phyloP scores from a whole-genome alignment of 2,113 vertebrate species.

The Cyprinodon variegatus region DNA sequence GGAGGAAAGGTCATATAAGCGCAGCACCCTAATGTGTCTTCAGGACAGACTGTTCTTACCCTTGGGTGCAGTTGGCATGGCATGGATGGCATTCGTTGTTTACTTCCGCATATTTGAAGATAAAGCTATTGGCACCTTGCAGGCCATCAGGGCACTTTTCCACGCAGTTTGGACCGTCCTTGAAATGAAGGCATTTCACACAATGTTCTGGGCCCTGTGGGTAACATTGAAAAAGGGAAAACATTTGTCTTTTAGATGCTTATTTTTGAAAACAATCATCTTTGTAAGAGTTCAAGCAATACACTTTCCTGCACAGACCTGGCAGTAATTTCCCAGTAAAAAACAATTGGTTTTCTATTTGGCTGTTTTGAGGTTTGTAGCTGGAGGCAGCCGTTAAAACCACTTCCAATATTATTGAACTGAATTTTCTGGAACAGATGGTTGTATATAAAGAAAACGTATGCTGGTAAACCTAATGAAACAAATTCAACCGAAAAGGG shows the following conservation, averaged over 20 bases:
- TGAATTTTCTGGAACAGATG: not conserved
- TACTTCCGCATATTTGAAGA: constrained; percentile 96
- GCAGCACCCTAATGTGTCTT: constrained; percentile 3
- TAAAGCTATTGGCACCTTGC: constrained; percentile 95
- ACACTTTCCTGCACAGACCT: not conserved
- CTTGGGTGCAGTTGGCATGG: constrained; percentile 95
- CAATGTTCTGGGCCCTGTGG: constrained; percentile 94
- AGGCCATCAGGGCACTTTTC: constrained; percentile 97
- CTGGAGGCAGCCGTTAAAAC: not conserved
- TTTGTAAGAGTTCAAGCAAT: not conserved
- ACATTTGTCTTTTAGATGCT: not conserved
- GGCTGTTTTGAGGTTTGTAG: not conserved
- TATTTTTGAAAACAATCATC: constrained; percentile 1
- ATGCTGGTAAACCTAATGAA: not conserved
- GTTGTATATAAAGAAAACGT: not conserved
- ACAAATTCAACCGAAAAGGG: not conserved
- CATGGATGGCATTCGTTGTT: constrained; percentile 95
- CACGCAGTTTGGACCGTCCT: constrained; percentile 97
- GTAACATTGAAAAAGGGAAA: not conserved
- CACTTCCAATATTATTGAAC: not conserved
- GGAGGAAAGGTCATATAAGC: not conserved
- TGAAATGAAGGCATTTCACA: constrained; percentile 95
- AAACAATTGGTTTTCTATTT: not conserved
- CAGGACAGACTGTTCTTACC: constrained; percentile 69
- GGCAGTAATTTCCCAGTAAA: not conserved